Conservation (phyloP, 1,140 invertebrate species). For the Potamilus streckersoni region DNA sequence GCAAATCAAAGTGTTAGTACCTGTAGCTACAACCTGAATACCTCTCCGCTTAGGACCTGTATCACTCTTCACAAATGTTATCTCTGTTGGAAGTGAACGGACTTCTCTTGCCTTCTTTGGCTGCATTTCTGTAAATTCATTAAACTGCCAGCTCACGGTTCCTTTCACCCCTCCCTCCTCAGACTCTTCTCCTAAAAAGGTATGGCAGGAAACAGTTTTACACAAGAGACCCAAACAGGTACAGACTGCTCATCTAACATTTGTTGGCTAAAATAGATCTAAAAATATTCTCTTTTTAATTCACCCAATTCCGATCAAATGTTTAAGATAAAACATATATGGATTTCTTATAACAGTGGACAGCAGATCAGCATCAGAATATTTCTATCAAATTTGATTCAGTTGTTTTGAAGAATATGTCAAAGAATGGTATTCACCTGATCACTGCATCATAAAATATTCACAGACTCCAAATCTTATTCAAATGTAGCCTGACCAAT, state of each 20-base stretch:
- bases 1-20: too few relatives aligned
- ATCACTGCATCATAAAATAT: too few relatives aligned
- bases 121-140: slow-evolving; percentile 50
- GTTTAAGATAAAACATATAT: too few relatives aligned
- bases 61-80: slow-evolving; percentile 37
- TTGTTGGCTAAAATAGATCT: background rate
- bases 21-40: background rate
- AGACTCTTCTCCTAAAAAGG: slow-evolving; percentile 51
- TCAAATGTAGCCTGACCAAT: too few relatives aligned
- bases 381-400: too few relatives aligned
- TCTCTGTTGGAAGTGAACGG: slow-evolving; percentile 48
- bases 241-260: too few relatives aligned
- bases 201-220: background rate
- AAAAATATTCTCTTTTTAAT: background rate
- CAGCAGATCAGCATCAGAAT: too few relatives aligned
- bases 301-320: background rate
- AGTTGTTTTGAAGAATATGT: too few relatives aligned
- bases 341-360: too few relatives aligned
- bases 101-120: slow-evolving; percentile 55
- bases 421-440: too few relatives aligned
- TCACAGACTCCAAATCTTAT: too few relatives aligned
- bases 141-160: slow-evolving; percentile 50
- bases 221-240: background rate
- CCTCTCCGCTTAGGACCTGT: slow-evolving; percentile 22
- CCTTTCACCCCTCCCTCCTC: slow-evolving; percentile 59